These are phyloP conservation scores for Lineus longissimus DNA, from an alignment of 1,140 invertebrate species.

Conservation along the genomic window DNA sequence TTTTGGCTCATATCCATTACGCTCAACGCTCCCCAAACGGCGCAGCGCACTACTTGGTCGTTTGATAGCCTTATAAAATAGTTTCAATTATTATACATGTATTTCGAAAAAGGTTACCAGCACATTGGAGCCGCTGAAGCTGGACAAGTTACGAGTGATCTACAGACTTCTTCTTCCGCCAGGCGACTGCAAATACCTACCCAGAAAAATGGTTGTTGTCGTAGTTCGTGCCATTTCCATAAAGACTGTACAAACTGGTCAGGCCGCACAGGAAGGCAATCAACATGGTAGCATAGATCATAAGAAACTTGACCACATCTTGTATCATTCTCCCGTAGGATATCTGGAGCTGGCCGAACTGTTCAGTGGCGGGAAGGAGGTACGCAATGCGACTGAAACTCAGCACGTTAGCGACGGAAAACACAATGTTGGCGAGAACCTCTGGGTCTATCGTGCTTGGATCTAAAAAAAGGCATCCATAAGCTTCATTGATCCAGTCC, in stretches of 20 bases:
- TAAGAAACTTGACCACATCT: constrained; percentile 91
- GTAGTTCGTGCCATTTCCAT: not conserved
- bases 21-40: too few relatives aligned
- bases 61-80: too few relatives aligned
- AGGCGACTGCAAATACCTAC: too few relatives aligned
- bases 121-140: too few relatives aligned
- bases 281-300: constrained; percentile 83
- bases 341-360: constrained; percentile 62
- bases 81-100: too few relatives aligned
- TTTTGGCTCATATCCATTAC: too few relatives aligned
- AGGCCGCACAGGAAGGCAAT: constrained; percentile 84
- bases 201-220: too few relatives aligned
- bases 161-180: too few relatives aligned
- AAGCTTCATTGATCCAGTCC: too few relatives aligned
- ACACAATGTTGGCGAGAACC: constrained; percentile 29
- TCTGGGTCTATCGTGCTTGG: constrained; percentile 17
- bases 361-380: constrained; percentile 36
- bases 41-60: too few relatives aligned
- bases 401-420: constrained; percentile 35
- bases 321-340: constrained; percentile 87
- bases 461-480: not conserved
- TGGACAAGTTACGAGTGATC: too few relatives aligned
- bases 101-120: too few relatives aligned
- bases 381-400: constrained; percentile 37
- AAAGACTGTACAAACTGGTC: constrained; percentile 34